These are phyloP conservation scores for Phrynocephalus vlangalii DNA, from an alignment of 2,797 vertebrate species.

Conservation along the genomic window DNA sequence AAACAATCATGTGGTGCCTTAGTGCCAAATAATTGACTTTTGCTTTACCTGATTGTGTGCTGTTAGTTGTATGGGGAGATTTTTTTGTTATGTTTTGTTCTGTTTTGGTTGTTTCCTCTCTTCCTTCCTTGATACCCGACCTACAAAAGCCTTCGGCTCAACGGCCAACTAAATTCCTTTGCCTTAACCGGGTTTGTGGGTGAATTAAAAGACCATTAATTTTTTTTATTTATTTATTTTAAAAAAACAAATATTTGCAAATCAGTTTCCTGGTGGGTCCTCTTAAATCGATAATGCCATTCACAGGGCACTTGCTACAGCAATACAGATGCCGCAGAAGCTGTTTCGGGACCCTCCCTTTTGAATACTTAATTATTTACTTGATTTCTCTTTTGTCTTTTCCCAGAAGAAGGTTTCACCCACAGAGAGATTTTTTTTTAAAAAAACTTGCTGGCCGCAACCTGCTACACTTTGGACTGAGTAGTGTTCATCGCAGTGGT, in stretches of 20 bases:
- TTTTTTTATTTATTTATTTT: too few relatives aligned
- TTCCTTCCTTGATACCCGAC: too few relatives aligned
- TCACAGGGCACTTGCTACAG: not conserved
- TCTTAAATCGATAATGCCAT: not conserved
- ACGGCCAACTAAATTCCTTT: not conserved
- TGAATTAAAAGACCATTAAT: not conserved
- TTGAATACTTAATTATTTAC: too few relatives aligned
- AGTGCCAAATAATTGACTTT: conserved; percentile 58
- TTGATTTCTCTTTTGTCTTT: too few relatives aligned
- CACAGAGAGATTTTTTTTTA: too few relatives aligned
- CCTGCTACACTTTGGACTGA: too few relatives aligned
- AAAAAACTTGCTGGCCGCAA: too few relatives aligned
- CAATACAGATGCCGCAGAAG: not conserved
- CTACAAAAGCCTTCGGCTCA: not conserved
- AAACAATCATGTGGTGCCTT: conserved; percentile 69
- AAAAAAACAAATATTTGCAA: too few relatives aligned
- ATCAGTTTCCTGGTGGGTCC: not conserved
- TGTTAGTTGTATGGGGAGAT: conserved; percentile 22
- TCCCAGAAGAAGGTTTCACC: too few relatives aligned
- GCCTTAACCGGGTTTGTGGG: not conserved
- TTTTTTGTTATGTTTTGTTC: not conserved
- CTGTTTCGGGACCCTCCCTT: too few relatives aligned
- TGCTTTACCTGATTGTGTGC: not conserved
- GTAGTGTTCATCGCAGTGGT: not conserved
- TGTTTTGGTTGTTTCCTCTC: too few relatives aligned